Evolutionary conservation across 2,113 vertebrate species (phyloP).

Genomic region (Megalops atlanticus): DNA sequence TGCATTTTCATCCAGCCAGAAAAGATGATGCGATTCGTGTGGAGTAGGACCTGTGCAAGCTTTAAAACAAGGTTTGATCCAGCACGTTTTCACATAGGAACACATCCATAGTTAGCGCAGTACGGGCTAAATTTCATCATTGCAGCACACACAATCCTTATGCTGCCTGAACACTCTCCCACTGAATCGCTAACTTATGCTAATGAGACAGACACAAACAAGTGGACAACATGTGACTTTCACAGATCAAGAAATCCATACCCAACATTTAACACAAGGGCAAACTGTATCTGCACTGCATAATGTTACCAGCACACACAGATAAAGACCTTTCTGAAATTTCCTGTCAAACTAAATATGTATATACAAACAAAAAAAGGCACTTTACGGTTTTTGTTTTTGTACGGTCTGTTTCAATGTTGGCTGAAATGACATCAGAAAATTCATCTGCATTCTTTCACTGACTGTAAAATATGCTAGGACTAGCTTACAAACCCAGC

Average conservation of each 20-base stretch:
- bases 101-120: conserved; percentile 40
- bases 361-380: neutral
- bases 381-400: neutral
- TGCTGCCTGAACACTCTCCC: conserved; percentile 67
- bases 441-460: conserved; percentile 61
- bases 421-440: conserved; percentile 46
- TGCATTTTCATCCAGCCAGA: neutral
- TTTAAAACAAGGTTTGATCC: neutral
- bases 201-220: conserved; percentile 62
- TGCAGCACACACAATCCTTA: conserved; percentile 60
- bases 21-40: neutral
- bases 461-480: conserved; percentile 63
- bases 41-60: neutral
- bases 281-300: neutral
- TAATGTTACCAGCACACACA: neutral
- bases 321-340: neutral
- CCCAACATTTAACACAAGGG: neutral
- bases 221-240: neutral
- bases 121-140: conserved; percentile 53
- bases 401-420: neutral
- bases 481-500: conserved; percentile 46
- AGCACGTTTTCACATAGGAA: neutral
- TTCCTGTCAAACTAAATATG: neutral
- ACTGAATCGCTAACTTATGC: conserved; percentile 63
- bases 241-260: neutral